These are phyloP conservation scores for Chloroclystis v-ata DNA, from an alignment of 2,888 invertebrate genomes.

Conservation along the genomic window DNA sequence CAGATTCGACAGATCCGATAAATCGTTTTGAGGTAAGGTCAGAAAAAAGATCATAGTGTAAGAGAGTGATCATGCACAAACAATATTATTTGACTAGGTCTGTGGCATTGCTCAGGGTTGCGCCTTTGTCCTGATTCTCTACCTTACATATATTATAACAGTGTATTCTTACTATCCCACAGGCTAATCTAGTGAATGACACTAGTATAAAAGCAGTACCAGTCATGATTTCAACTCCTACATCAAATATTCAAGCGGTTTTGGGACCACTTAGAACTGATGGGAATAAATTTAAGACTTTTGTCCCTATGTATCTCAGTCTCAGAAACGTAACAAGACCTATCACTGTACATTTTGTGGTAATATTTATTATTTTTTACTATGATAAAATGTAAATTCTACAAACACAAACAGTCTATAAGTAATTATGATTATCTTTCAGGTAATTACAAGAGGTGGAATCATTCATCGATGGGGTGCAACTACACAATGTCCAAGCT, in stretches of 20 bases:
- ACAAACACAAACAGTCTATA: too few species aligned
- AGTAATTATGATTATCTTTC: constrained; percentile 8
- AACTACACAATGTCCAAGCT: constrained; percentile 64
- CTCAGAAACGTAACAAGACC: constrained; percentile 40
- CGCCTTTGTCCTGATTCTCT: too few species aligned
- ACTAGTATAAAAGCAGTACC: constrained; percentile 32
- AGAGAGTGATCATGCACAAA: too few species aligned
- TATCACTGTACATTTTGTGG: constrained; percentile 67
- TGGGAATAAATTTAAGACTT: constrained; percentile 38
- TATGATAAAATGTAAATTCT: too few species aligned
- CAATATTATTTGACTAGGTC: too few species aligned
- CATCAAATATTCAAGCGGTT: constrained; percentile 40
- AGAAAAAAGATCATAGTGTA: too few species aligned
- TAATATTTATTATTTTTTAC: constrained; percentile 25
- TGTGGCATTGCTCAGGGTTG: too few species aligned
- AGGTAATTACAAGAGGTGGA: constrained; percentile 71
- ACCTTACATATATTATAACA: too few species aligned
- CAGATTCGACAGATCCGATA: constrained; percentile 39
- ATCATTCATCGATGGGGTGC: constrained; percentile 70
- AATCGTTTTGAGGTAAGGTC: constrained; percentile 54
- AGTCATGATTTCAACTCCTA: constrained; percentile 37
- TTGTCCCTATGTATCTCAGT: constrained; percentile 58
- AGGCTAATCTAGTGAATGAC: constrained; percentile 55
- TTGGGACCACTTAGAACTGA: constrained; percentile 49
- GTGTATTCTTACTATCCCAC: too few species aligned